Percentiles rank a stretch among this genome's conserved stretches.
Conservation (phyloP, 2,113 vertebrate species). For the Crotalus viridis region DNA sequence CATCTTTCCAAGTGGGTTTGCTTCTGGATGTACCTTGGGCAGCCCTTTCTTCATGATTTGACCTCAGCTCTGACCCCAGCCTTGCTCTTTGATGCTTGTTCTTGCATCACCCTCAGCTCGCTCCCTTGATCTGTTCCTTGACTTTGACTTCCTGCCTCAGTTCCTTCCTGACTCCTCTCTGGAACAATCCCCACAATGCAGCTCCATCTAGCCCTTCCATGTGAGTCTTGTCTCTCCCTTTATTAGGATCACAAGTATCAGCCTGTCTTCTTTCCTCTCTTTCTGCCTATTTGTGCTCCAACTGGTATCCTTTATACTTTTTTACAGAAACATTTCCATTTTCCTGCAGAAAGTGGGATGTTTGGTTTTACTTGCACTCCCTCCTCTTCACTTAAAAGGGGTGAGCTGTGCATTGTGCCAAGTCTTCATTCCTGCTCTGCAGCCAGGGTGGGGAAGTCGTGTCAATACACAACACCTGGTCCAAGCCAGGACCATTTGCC, state of each 20-base stretch:
- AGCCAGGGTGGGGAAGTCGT: neutral
- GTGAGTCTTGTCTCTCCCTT: neutral
- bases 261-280: neutral
- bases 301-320: neutral
- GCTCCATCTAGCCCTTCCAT: neutral
- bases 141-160: neutral
- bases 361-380: neutral
- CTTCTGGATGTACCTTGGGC: neutral
- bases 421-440: neutral
- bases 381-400: neutral
- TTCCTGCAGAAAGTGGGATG: neutral
- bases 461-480: neutral
- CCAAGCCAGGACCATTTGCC: neutral
- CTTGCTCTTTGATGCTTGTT: neutral
- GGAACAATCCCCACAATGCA: neutral
- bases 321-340: neutral
- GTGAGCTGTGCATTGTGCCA: neutral
- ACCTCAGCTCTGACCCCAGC: neutral
- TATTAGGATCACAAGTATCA: neutral
- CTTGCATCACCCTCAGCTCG: neutral
- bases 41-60: neutral
- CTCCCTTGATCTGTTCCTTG: neutral
- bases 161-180: neutral
- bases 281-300: neutral
- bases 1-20: neutral